These are phyloP conservation scores for Drosophila longiperda DNA, from an alignment of 2,888 invertebrate genomes.

Conservation along the genomic window DNA sequence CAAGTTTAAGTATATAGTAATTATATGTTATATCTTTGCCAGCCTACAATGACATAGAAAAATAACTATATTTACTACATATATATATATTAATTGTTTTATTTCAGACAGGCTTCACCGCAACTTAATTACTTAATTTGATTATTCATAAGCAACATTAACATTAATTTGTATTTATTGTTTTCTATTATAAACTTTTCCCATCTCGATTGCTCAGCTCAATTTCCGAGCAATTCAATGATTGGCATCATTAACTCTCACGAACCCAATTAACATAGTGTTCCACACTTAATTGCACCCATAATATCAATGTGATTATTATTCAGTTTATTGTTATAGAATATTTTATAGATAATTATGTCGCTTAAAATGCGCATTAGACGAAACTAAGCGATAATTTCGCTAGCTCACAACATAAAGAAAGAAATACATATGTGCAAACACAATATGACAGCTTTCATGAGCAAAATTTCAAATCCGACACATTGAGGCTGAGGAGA, in stretches of 20 bases:
- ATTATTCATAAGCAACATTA: not conserved
- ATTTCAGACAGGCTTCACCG: not conserved
- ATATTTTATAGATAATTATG: slow-evolving; percentile 35
- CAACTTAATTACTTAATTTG: not conserved
- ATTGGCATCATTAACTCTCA: slow-evolving; percentile 44
- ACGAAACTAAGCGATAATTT: slow-evolving; percentile 16
- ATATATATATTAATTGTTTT: not conserved
- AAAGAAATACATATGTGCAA: not conserved
- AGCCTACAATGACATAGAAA: not conserved
- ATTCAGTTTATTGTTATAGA: slow-evolving; percentile 16
- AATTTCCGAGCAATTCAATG: slow-evolving; percentile 32
- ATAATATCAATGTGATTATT: slow-evolving; percentile 23
- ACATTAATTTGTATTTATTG: slow-evolving; percentile 1
- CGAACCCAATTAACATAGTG: slow-evolving; percentile 44
- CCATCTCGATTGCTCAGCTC: slow-evolving; percentile 22
- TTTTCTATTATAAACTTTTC: slow-evolving; percentile 7
- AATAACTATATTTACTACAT: not conserved
- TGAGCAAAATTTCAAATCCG: slow-evolving; percentile 2
- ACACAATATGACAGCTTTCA: slow-evolving; percentile 29
- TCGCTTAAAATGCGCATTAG: slow-evolving; percentile 25
- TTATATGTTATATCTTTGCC: not conserved
- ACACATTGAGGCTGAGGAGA: slow-evolving; percentile 1
- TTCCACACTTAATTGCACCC: slow-evolving; percentile 26
- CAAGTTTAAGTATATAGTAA: not conserved
- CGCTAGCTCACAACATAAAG: not conserved